These are phyloP conservation scores for Tachina lurida DNA, from an alignment of 2,888 invertebrate species.

Conservation along the genomic window DNA sequence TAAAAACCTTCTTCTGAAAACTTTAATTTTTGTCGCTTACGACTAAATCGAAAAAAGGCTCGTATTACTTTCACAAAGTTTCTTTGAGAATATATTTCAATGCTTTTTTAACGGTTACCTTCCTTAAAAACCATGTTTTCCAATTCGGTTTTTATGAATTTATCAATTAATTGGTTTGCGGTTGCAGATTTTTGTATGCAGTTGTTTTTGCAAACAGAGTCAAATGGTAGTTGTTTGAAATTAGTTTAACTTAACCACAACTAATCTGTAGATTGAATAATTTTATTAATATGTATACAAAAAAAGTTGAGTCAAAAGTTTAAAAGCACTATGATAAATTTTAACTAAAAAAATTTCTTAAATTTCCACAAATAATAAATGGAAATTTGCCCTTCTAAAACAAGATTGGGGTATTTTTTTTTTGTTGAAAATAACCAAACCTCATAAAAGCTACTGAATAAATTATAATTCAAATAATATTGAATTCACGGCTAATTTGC, in stretches of 20 bases:
- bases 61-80: not conserved
- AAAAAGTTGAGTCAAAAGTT: not conserved
- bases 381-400: no score
- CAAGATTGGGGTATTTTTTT: not conserved
- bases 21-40: no score
- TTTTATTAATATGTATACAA: conserved; percentile 15
- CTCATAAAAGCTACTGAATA: not conserved
- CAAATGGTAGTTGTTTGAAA: conserved; percentile 46
- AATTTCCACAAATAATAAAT: not conserved
- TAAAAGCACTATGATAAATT: not conserved
- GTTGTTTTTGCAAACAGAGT: conserved; percentile 31
- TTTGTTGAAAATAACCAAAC: not conserved
- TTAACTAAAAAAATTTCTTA: not conserved
- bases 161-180: conserved; percentile 61
- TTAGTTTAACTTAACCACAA: conserved; percentile 60
- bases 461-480: conserved; percentile 7
- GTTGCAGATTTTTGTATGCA: conserved; percentile 26
- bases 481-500: conserved; percentile 43
- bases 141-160: conserved; percentile 53
- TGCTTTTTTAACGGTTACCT: conserved; percentile 1
- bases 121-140: conserved; percentile 43
- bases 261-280: conserved; percentile 58
- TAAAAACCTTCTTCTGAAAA: no score
- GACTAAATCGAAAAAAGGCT: no score
- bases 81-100: not conserved